phyloP scores from a whole-genome alignment of 2,888 invertebrate species.

The Agriopis marginaria region DNA sequence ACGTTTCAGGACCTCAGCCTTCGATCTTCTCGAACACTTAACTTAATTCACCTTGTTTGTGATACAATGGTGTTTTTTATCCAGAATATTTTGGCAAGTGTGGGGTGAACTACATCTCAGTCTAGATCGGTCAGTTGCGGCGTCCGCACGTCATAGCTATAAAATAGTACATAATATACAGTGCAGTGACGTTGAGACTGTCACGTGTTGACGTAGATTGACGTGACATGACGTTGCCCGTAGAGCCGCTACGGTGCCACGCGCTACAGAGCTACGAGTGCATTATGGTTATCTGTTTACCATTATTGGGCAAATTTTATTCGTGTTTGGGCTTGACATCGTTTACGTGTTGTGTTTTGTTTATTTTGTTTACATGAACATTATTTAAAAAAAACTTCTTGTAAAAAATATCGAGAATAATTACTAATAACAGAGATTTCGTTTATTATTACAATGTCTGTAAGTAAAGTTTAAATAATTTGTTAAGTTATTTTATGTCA shows the following conservation, averaged over 20 bases:
- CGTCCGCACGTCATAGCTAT: constrained; percentile 69
- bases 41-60: constrained; percentile 69
- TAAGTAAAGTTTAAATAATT: too few species aligned
- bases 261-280: constrained; percentile 40
- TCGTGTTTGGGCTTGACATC: neutral
- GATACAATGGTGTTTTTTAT: constrained; percentile 70
- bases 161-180: constrained; percentile 47
- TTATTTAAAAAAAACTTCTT: too few species aligned
- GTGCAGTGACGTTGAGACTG: constrained; percentile 53
- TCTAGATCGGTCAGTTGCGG: constrained; percentile 72
- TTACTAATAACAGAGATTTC: too few species aligned
- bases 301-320: neutral
- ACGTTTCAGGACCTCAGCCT: constrained; percentile 28
- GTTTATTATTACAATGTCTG: too few species aligned
- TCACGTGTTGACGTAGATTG: constrained; percentile 46
- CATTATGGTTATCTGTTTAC: neutral
- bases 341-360: neutral
- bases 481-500: too few species aligned
- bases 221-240: constrained; percentile 52
- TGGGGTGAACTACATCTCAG: constrained; percentile 71
- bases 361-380: neutral
- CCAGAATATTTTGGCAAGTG: constrained; percentile 68
- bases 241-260: constrained; percentile 45
- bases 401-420: too few species aligned
- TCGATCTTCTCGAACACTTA: constrained; percentile 58